A percentile compares a stretch with the other conserved stretches of the same genome.
Evolutionary conservation across 2,888 invertebrate genomes (phyloP).

Genomic region (Xylota sylvarum): DNA sequence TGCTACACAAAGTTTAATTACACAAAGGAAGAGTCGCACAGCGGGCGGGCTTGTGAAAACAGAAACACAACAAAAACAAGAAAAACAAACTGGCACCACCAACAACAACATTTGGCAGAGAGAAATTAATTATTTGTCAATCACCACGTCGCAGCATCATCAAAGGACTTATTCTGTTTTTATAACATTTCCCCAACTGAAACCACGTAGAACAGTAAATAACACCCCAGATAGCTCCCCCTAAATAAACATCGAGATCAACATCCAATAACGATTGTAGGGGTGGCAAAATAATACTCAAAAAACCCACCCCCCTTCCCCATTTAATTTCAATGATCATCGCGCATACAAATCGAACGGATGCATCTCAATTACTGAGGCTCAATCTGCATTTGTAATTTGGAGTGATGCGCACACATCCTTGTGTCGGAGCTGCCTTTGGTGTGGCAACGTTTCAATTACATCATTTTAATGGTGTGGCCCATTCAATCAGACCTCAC

Average conservation of each 20-base stretch:
- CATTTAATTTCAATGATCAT: conserved; percentile 18
- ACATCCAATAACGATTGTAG: neutral
- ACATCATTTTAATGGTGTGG: conserved; percentile 39
- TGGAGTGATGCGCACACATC: neutral
- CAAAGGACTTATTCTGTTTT: neutral
- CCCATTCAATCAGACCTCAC: conserved; percentile 29
- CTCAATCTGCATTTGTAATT: conserved; percentile 56
- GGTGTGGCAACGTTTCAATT: conserved; percentile 55
- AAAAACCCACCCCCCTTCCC: neutral
- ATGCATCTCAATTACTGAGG: conserved; percentile 46
- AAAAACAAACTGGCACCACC: neutral
- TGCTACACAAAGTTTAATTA: conserved; percentile 35
- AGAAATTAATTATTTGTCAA: conserved; percentile 20
- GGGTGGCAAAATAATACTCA: too few relatives aligned
- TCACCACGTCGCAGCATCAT: neutral
- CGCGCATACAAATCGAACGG: conserved; percentile 44
- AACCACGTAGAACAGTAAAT: neutral
- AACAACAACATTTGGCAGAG: conserved; percentile 4
- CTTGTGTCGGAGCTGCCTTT: neutral
- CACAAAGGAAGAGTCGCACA: conserved; percentile 20
- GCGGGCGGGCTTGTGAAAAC: too few relatives aligned
- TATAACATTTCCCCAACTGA: neutral
- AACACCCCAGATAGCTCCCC: neutral
- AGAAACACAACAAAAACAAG: neutral
- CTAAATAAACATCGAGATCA: neutral